Percentiles rank a stretch among this genome's conserved stretches.
These are phyloP conservation scores for Callocephalon fimbriatum DNA, from an alignment of 2,113 vertebrate genomes.

Conservation along the genomic window DNA sequence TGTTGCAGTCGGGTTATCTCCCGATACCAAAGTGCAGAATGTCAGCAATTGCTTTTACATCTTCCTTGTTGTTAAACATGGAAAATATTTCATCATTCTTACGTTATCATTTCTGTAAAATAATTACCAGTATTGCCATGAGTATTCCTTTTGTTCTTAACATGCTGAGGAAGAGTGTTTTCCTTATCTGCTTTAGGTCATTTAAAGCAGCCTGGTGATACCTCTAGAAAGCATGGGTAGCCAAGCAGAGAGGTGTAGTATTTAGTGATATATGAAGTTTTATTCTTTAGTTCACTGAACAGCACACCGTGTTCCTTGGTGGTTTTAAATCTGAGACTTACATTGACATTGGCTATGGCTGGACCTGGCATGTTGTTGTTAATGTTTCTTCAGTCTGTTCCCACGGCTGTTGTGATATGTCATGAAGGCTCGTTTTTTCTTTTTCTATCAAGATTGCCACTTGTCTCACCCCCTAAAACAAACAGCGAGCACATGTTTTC, in stretches of 20 bases:
- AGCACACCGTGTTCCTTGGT: neutral
- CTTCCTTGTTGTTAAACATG: neutral
- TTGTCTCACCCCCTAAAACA: neutral
- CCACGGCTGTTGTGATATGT: neutral
- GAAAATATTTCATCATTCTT: neutral
- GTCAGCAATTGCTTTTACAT: neutral
- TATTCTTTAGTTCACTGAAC: neutral
- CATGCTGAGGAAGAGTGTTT: neutral
- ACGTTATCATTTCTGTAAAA: neutral
- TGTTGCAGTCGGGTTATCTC: neutral
- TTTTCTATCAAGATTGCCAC: neutral
- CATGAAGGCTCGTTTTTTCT: neutral
- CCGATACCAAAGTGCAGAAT: neutral
- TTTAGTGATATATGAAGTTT: neutral
- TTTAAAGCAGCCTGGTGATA: neutral
- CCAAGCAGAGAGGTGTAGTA: neutral
- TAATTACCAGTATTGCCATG: neutral
- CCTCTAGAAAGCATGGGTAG: neutral
- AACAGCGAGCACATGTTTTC: neutral
- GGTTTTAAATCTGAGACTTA: neutral
- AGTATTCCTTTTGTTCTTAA: neutral
- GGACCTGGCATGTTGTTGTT: neutral
- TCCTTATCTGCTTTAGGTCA: neutral
- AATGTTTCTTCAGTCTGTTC: neutral
- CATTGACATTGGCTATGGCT: neutral